phyloP scores from a whole-genome alignment of 2,888 invertebrate species.

The Himalopsyche kuldschensis region DNA sequence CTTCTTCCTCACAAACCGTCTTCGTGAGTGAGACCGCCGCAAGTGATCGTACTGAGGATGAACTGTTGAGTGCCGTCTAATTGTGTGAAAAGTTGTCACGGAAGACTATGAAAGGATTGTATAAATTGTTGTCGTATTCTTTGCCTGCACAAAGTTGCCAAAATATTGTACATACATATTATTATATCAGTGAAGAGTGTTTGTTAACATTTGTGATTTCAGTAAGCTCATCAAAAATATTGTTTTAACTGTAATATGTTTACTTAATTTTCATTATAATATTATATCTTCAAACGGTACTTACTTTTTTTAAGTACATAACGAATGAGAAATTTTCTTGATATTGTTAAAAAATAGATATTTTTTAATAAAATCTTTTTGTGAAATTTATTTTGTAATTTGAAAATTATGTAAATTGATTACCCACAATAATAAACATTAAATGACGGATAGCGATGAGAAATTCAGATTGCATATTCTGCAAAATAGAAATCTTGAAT shows the following conservation, averaged over 20 bases:
- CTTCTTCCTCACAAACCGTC: constrained; percentile 53
- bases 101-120: neutral
- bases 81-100: neutral
- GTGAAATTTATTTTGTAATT: neutral
- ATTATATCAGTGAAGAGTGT: neutral
- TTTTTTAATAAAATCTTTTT: neutral
- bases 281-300: neutral
- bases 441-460: too few species aligned
- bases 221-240: neutral
- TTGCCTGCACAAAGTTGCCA: neutral
- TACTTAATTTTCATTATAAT: neutral
- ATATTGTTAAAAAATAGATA: neutral
- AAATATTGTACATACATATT: neutral
- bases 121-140: neutral
- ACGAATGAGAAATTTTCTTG: neutral
- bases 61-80: neutral
- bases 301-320: neutral
- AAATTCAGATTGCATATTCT: too few species aligned
- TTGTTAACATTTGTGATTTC: neutral
- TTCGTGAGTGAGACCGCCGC: constrained; percentile 24
- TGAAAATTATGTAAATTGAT: neutral
- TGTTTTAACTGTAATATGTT: neutral
- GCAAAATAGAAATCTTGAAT: too few species aligned
- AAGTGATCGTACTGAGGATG: neutral
- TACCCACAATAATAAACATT: too few species aligned